These are phyloP conservation scores for Apoda limacodes DNA, from an alignment of 2,888 invertebrate species.

Conservation along the genomic window DNA sequence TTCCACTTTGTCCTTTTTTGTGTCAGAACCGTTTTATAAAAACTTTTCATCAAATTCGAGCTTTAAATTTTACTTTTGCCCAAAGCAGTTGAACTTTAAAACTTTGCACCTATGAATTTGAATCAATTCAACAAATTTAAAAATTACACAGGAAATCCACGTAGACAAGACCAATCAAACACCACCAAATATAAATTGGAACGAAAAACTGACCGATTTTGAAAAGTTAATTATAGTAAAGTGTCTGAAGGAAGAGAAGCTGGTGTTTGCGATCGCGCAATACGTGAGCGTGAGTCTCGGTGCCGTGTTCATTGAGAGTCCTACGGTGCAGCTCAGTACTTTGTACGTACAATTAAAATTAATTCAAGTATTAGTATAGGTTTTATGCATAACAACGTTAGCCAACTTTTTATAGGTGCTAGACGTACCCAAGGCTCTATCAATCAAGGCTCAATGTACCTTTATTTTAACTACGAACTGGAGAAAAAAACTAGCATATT, in stretches of 20 bases:
- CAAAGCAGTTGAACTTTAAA: no score
- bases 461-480: no score
- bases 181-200: slow-evolving; percentile 67
- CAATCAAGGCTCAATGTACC: no score
- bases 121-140: no score
- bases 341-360: slow-evolving; percentile 53
- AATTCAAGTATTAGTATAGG: slow-evolving; percentile 1
- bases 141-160: slow-evolving; percentile 72
- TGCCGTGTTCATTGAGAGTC: slow-evolving; percentile 83
- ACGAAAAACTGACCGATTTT: slow-evolving; percentile 73
- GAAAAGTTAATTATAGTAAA: slow-evolving; percentile 86
- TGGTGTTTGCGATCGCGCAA: slow-evolving; percentile 84
- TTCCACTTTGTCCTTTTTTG: no score
- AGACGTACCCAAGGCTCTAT: background rate
- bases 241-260: slow-evolving; percentile 81
- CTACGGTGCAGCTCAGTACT: slow-evolving; percentile 76
- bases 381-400: no score
- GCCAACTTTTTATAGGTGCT: background rate
- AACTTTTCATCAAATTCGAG: no score
- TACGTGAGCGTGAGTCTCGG: slow-evolving; percentile 85
- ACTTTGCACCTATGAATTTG: no score
- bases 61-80: no score
- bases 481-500: no score
- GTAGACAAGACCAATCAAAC: slow-evolving; percentile 45
- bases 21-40: no score